Conservation (phyloP, 2,797 vertebrate genomes). For the Chaetophractus vellerosus region DNA sequence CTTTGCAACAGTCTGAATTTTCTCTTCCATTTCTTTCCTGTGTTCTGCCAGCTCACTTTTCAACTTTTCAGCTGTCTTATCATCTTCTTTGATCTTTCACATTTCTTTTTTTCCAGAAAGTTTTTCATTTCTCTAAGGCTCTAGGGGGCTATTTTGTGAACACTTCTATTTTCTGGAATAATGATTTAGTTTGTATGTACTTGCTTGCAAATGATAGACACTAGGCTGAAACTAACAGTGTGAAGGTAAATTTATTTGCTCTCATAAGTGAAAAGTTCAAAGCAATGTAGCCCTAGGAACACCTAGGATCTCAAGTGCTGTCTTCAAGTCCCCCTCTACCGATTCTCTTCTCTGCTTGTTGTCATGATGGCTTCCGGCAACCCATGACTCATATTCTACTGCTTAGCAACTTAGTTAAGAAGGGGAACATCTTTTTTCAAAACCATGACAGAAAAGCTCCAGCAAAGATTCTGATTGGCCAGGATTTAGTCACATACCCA, state of each 20-base stretch:
- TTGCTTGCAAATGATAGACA: background rate
- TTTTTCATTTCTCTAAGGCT: slow-evolving; percentile 10
- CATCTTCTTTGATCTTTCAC: background rate
- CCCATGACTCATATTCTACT: background rate
- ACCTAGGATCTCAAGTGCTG: background rate
- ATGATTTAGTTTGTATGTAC: background rate
- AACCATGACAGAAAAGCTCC: background rate
- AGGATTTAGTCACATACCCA: background rate
- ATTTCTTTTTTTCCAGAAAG: background rate
- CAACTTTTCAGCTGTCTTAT: background rate
- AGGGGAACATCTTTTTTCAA: background rate
- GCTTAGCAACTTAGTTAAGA: background rate
- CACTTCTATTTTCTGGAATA: background rate
- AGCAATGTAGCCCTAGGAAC: background rate
- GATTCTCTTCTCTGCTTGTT: background rate
- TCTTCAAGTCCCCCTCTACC: background rate
- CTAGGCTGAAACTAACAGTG: background rate
- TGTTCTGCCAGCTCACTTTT: background rate
- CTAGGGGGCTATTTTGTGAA: background rate
- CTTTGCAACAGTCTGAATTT: background rate
- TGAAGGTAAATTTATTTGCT: background rate
- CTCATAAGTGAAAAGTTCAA: background rate
- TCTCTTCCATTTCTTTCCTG: background rate
- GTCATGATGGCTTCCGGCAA: background rate
- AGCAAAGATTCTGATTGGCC: background rate